Base-by-base conservation (phyloP, 2,888 invertebrate genomes). In the Malacosoma neustria region DNA sequence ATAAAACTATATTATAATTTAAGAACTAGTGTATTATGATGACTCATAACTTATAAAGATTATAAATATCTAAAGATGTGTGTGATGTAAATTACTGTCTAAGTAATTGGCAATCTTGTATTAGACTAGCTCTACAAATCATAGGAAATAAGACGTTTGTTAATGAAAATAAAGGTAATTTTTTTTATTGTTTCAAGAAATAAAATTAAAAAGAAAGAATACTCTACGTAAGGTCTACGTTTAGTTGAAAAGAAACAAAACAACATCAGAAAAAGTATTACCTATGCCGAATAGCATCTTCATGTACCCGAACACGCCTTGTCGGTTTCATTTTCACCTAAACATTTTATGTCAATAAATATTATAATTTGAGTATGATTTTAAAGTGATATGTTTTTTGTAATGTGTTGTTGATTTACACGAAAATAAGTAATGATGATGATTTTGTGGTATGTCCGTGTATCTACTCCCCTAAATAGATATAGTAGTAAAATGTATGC, bases 211-310 rank as follows among this genome's bases (percentile, higher is more conserved):
- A 22, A 2, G 9, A 5, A 14, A 34, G 12, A 34, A 34, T 29
- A 34, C 13, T 54, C 76, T 76, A 76, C 61, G 54, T 48, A 62
- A 67, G 56, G 46, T 53, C 72, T 72, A 70, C 70, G 47, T 47
- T 49, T 49, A 57, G 58, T 56, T 61, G 57, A 57, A 53, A 66
- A 63, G 61, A 67, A 61, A 61, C 51, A 69, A 62, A 64, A 64
- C 48, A 55, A 50, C 61, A 68, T 12, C 43, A 42, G 45, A 38
- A 39, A 39, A 35, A 47, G 48, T 71, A 76, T 84, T 84, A 84
- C 84, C 84, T 84, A 84, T 84, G 82, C 65, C 80, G 82, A 65
- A 84, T 82, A 70, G 82, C 84, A 75, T 84, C 84, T 77, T 84
- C 84, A 70, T 82, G 84, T 70, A 84, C 84, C 64, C 84, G 84